A percentile compares a stretch with the other conserved stretches of the same genome.
These are phyloP conservation scores for Zaprionus vittiger DNA, from an alignment of 1,140 invertebrate genomes.

Conservation along the genomic window DNA sequence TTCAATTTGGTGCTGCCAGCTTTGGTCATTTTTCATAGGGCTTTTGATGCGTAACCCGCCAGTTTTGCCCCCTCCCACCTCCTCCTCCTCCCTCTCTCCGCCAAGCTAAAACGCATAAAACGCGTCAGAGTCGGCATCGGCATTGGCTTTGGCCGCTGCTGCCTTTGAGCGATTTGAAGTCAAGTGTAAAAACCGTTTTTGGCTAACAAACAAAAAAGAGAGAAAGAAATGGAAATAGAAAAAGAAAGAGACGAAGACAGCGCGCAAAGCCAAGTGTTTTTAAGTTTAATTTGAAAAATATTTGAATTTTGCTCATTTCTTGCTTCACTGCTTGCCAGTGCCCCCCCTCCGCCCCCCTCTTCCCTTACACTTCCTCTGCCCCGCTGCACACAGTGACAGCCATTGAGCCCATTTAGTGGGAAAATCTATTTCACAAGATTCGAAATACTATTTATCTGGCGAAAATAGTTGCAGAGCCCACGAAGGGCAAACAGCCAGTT, in stretches of 20 bases:
- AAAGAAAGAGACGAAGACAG: neutral
- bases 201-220: slow-evolving; percentile 56
- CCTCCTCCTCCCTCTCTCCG: neutral
- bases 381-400: slow-evolving; percentile 33
- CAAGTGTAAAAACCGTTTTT: slow-evolving; percentile 81
- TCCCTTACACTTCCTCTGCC: neutral
- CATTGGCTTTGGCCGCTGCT: slow-evolving; percentile 6
- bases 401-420: slow-evolving; percentile 45
- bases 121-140: slow-evolving; percentile 49
- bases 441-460: slow-evolving; percentile 41
- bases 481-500: slow-evolving; percentile 44
- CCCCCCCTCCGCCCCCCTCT: neutral
- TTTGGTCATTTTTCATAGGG: slow-evolving; percentile 81
- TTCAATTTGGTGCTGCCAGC: slow-evolving; percentile 75
- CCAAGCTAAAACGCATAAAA: slow-evolving; percentile 62
- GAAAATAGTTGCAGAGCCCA: slow-evolving; percentile 52
- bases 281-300: slow-evolving; percentile 81
- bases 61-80: slow-evolving; percentile 7
- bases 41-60: slow-evolving; percentile 77
- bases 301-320: slow-evolving; percentile 82
- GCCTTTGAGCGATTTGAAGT: slow-evolving; percentile 82
- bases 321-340: slow-evolving; percentile 58
- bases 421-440: slow-evolving; percentile 46
- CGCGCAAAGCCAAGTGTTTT: slow-evolving; percentile 62
- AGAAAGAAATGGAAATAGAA: slow-evolving; percentile 38